Percentiles rank a stretch among this genome's conserved stretches.
phyloP scores from a whole-genome alignment of 1,140 invertebrate species.

The Helicoverpa armigera region DNA sequence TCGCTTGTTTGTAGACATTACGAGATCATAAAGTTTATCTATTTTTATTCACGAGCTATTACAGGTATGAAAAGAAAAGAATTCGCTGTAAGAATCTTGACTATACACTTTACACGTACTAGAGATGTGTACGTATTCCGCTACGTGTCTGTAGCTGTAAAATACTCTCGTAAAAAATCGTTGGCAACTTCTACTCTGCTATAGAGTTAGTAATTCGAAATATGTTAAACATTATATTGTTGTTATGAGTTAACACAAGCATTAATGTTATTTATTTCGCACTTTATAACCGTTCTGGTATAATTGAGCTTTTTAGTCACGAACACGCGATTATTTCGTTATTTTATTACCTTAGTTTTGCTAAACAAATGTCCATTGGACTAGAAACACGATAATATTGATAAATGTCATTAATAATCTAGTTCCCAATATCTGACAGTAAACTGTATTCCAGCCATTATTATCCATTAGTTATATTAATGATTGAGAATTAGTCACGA shows the following conservation, averaged over 20 bases:
- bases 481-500: neutral
- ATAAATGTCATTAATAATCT: neutral
- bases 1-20: slow-evolving; percentile 39
- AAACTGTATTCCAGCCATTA: neutral
- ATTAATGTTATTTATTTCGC: slow-evolving; percentile 28
- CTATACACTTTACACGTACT: neutral
- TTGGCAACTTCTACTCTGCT: slow-evolving; percentile 21
- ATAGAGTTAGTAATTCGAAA: slow-evolving; percentile 32
- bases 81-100: slow-evolving; percentile 23
- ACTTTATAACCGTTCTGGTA: slow-evolving; percentile 12
- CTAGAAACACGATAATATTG: neutral
- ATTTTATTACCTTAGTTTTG: slow-evolving; percentile 13
- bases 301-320: slow-evolving; percentile 2
- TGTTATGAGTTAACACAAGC: slow-evolving; percentile 38
- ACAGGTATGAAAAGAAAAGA: slow-evolving; percentile 38
- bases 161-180: slow-evolving; percentile 19
- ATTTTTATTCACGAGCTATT: slow-evolving; percentile 26
- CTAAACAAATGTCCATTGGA: slow-evolving; percentile 5
- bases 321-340: slow-evolving; percentile 1
- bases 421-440: neutral
- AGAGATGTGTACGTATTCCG: slow-evolving; percentile 2
- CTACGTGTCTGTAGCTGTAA: neutral
- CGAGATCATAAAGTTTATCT: slow-evolving; percentile 34
- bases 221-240: slow-evolving; percentile 24
- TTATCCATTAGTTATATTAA: neutral